Percentiles rank a stretch among this genome's conserved stretches.
Conservation (phyloP, 2,888 invertebrate species). For the Philereme transversata region DNA sequence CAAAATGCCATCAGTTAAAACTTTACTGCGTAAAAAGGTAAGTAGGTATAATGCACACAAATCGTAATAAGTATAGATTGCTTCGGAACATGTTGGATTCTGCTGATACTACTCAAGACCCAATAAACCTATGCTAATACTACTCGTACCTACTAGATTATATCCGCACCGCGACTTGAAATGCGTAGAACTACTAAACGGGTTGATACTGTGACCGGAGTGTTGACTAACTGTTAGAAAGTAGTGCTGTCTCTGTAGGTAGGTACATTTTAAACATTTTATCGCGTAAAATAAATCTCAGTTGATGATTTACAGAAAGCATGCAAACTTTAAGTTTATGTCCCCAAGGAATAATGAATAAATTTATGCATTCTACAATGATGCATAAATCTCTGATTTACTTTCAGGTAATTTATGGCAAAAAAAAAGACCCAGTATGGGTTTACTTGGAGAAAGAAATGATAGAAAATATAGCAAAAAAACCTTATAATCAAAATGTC, state of each 20-base stretch:
- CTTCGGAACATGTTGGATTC: no score
- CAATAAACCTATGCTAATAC: no score
- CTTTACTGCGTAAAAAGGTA: constrained; percentile 68
- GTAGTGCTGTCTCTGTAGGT: no score
- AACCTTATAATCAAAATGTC: constrained; percentile 73
- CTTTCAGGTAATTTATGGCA: constrained; percentile 60
- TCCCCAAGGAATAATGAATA: not conserved
- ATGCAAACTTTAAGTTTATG: no score
- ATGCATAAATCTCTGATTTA: not conserved
- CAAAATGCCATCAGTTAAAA: constrained; percentile 60
- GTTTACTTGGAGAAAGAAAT: constrained; percentile 71
- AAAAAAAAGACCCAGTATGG: constrained; percentile 70
- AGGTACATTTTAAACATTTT: no score
- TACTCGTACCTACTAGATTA: no score
- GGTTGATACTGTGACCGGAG: no score
- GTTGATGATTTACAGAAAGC: no score
- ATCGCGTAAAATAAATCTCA: no score
- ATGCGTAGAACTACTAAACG: no score
- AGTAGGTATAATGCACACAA: not conserved
- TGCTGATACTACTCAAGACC: not conserved
- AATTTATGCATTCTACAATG: not conserved
- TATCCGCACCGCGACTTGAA: no score
- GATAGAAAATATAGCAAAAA: constrained; percentile 58
- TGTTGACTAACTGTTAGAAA: no score
- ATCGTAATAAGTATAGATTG: not conserved